These are phyloP conservation scores for Hypomecis punctinalis DNA, from an alignment of 2,888 invertebrate species.

Conservation along the genomic window DNA sequence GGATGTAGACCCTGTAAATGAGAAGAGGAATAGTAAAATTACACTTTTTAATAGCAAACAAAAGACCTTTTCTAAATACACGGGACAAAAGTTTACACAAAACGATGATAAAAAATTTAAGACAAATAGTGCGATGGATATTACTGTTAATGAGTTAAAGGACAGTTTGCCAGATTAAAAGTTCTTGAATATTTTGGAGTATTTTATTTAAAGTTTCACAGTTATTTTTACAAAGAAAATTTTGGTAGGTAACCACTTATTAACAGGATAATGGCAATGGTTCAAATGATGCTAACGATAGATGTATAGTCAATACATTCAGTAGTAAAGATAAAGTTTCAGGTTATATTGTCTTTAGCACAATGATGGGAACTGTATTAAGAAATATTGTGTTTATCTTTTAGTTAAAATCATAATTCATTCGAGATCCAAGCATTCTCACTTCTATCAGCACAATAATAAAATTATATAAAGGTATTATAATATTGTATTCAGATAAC, in stretches of 20 bases:
- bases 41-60: constrained; percentile 67
- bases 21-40: constrained; percentile 40
- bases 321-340: no score
- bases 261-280: no score
- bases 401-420: constrained; percentile 9
- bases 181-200: constrained; percentile 4
- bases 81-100: constrained; percentile 66
- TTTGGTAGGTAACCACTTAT: constrained; percentile 10
- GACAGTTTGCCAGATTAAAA: constrained; percentile 72
- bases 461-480: not conserved
- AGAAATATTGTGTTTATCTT: not conserved
- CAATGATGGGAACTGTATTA: no score
- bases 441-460: not conserved
- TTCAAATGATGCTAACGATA: no score
- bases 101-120: constrained; percentile 43
- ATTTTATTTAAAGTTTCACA: constrained; percentile 48
- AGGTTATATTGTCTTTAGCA: no score
- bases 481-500: not conserved
- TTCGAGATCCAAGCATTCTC: constrained; percentile 9
- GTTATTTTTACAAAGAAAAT: constrained; percentile 38
- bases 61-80: constrained; percentile 66
- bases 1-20: constrained; percentile 55
- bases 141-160: constrained; percentile 74
- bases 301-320: no score
- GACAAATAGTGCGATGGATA: constrained; percentile 65